Conservation (phyloP, 2,888 invertebrate genomes). For the Eristalinus aeneus region DNA sequence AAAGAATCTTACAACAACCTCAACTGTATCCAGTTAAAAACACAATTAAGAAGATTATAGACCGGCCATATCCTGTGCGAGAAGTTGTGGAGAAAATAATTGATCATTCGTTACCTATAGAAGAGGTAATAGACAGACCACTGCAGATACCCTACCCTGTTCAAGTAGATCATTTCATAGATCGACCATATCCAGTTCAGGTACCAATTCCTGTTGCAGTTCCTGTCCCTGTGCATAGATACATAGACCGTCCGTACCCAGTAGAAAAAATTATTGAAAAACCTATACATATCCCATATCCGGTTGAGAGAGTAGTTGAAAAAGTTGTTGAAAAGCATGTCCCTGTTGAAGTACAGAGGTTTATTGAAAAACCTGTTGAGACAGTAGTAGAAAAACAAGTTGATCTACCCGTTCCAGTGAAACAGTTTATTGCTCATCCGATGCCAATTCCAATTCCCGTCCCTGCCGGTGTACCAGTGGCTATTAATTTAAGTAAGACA, state of each 20-base stretch:
- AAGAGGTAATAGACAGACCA: conserved; percentile 80
- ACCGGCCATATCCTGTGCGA: conserved; percentile 79
- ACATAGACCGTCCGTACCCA: conserved; percentile 82
- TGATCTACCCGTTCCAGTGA: conserved; percentile 80
- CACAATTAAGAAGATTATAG: conserved; percentile 81
- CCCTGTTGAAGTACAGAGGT: conserved; percentile 79
- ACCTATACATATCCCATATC: conserved; percentile 81
- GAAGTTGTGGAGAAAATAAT: conserved; percentile 78
- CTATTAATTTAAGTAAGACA: conserved; percentile 59
- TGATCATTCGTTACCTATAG: conserved; percentile 78
- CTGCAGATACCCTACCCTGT: conserved; percentile 81
- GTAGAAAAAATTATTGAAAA: conserved; percentile 81
- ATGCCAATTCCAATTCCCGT: conserved; percentile 81
- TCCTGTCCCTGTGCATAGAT: conserved; percentile 81
- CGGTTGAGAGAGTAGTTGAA: conserved; percentile 81
- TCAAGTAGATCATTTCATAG: conserved; percentile 79
- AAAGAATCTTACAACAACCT: conserved; percentile 80
- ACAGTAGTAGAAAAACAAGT: conserved; percentile 79
- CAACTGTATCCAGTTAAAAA: conserved; percentile 82
- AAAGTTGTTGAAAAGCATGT: conserved; percentile 82
- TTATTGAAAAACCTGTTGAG: conserved; percentile 84
- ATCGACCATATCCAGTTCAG: conserved; percentile 82
- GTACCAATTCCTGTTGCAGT: conserved; percentile 82
- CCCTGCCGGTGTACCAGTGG: conserved; percentile 83
- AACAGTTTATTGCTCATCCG: conserved; percentile 79